phyloP scores from a whole-genome alignment of 2,888 invertebrate genomes.

The Prosopocoilus inquinatus region DNA sequence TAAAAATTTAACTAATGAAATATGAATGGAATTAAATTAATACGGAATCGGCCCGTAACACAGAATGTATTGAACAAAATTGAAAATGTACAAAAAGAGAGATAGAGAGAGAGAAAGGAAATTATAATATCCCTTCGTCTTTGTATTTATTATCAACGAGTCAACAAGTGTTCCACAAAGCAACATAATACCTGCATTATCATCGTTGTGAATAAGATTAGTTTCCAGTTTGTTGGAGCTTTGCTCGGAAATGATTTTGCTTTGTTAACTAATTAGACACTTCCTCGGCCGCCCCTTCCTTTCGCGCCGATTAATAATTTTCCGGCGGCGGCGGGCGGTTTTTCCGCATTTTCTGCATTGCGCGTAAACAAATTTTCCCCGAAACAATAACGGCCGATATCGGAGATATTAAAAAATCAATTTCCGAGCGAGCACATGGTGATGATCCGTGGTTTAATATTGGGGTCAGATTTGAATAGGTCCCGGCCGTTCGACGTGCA shows the following conservation, averaged over 20 bases:
- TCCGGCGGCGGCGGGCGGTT: no score
- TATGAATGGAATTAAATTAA: no score
- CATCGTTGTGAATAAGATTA: conserved; percentile 24
- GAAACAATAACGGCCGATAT: neutral
- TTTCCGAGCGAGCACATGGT: neutral
- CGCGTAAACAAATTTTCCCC: no score
- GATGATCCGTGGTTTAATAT: conserved; percentile 2
- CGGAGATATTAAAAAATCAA: neutral
- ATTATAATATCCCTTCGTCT: no score
- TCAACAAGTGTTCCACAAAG: conserved; percentile 1
- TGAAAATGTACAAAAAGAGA: no score
- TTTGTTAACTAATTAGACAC: conserved; percentile 32
- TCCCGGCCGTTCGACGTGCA: neutral
- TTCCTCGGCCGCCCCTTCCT: conserved; percentile 17
- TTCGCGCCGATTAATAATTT: neutral
- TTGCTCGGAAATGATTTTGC: conserved; percentile 29
- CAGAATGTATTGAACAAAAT: no score
- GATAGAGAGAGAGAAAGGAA: no score
- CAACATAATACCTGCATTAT: conserved; percentile 2
- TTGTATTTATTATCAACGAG: neutral
- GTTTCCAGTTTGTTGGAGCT: conserved; percentile 31
- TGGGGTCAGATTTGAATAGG: neutral
- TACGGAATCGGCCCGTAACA: no score
- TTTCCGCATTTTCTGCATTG: neutral
- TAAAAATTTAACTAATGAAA: no score